Conservation (phyloP, 2,797 vertebrate genomes). For the Poeciliopsis infans region DNA sequence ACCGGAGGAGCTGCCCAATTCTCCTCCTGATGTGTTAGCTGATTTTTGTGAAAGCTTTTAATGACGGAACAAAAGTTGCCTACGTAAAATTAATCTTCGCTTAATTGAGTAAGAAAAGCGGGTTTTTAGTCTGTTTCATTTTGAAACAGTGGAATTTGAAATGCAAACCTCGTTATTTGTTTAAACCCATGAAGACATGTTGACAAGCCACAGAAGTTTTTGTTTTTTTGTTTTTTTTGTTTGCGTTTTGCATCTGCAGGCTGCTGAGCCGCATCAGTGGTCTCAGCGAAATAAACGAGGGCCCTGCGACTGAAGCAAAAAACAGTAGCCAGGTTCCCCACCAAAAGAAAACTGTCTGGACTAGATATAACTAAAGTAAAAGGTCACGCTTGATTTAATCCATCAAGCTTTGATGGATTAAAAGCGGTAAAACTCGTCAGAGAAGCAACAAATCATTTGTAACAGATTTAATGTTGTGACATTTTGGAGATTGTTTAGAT, state of each 20-base stretch:
- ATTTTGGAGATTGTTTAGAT: constrained; percentile 19
- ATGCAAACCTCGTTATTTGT: background rate
- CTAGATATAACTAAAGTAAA: background rate
- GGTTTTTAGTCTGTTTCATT: background rate
- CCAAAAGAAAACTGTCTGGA: background rate
- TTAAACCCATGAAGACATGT: background rate
- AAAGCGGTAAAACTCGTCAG: background rate
- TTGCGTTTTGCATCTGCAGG: background rate
- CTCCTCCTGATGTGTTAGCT: background rate
- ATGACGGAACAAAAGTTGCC: background rate
- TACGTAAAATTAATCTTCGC: background rate
- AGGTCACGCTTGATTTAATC: background rate
- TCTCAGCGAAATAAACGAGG: constrained; percentile 12
- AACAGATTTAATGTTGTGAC: background rate
- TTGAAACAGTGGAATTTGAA: background rate
- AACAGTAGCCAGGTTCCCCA: background rate
- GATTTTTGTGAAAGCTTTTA: background rate
- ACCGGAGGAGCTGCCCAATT: background rate
- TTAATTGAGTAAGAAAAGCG: background rate
- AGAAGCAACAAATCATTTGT: constrained; percentile 9
- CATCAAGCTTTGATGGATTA: background rate
- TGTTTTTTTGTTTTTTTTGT: background rate
- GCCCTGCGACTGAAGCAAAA: background rate
- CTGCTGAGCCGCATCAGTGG: background rate
- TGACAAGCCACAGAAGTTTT: background rate